phyloP scores from a whole-genome alignment of 2,888 invertebrate species.

The Apocheima hispidaria region DNA sequence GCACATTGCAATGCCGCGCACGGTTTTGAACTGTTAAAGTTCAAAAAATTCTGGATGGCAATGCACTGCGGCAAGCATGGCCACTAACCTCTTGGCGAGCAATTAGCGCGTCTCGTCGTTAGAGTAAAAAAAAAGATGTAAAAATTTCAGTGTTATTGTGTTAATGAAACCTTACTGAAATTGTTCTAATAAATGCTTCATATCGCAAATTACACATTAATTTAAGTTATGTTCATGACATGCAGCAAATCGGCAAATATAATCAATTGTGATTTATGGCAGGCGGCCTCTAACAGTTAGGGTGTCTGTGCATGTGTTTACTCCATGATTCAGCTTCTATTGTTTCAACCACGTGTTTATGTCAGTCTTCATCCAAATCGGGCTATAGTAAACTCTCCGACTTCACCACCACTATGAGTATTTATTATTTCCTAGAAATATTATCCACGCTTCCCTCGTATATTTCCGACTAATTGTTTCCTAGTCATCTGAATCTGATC shows the following conservation, averaged over 20 bases:
- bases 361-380: no score
- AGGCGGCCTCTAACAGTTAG: constrained; percentile 9
- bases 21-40: no score
- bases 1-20: no score
- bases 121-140: no score
- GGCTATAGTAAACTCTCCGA: constrained; percentile 13
- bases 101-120: no score
- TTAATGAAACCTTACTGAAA: not conserved
- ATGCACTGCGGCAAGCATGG: no score
- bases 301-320: constrained; percentile 22
- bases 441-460: not conserved
- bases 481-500: not conserved
- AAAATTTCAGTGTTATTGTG: no score
- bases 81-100: no score
- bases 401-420: constrained; percentile 9
- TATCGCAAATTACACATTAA: not conserved
- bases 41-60: no score
- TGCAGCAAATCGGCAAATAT: constrained; percentile 16
- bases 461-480: not conserved
- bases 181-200: not conserved
- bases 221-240: constrained; percentile 5
- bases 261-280: constrained; percentile 21
- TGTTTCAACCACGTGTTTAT: constrained; percentile 38
- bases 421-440: not conserved
- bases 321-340: constrained; percentile 38